Evolutionary conservation across 2,113 vertebrate genomes (phyloP), one percentile per base, ranked within the genome.

Genomic region (Neogale vison): DNA sequence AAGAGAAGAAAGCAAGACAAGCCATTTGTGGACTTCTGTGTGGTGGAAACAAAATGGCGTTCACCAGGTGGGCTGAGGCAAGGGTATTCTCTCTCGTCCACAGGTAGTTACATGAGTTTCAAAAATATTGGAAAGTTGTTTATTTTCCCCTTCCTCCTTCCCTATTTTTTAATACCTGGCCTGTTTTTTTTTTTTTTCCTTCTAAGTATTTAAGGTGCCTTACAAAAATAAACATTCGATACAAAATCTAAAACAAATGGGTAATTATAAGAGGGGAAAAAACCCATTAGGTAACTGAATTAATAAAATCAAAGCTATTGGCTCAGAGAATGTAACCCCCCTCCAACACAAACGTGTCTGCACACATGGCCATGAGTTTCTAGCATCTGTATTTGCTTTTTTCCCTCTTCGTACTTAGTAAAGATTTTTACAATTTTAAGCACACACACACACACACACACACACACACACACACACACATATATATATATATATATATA

Each of bases 281-380:
- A 55, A 4, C 12, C 45, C 47, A 85, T 57, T 39, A 65, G 67
- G 18, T 9, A 63, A 45, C 21, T 63, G 7, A 91, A 71, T 74
- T 57, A 81, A 81, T 52, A 89, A 72, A 85, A 47, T 2, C 39
- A 34, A 82, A 42, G n/a, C 5, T 45, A 57, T 59, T 83, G 61
- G 50, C 59, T 77, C 29, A 69, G 39, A 90, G 26, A 94, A 67
- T 76, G 47, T 55, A n/a, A 80, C 34, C 21, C 2, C 0, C 63
- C 29, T 9, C 5, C n/a, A 4, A 61, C n/a, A 61, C 29, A 50
- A 12, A 74, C 9, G 8, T 10, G 24, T 1, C 4, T 0, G 1
- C 2, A 21, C 12, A 61, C 26, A n/a, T 0, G 5, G 8, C 23
- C 14, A n/a, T 1, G 2, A 17, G 21, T 36, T 52, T 59, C 6